A percentile compares a stretch with the other conserved stretches of the same genome.
phyloP scores from a whole-genome alignment of 2,797 vertebrate species.

The Hybognathus amarus region DNA sequence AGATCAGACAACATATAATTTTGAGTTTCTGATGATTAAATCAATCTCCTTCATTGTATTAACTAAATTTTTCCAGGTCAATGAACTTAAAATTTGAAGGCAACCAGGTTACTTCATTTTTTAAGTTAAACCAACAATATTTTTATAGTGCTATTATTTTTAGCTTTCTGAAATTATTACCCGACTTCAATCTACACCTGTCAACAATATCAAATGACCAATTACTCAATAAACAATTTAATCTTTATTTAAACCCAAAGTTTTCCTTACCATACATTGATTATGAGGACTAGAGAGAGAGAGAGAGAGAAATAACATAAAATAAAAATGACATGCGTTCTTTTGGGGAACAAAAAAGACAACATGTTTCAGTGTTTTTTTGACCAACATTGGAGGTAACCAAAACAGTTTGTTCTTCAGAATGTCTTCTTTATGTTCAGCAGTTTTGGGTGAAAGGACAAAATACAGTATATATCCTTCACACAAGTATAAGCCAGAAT shows the following conservation, averaged over 20 bases:
- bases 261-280: neutral
- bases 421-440: neutral
- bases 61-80: too few species aligned
- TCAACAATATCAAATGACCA: neutral
- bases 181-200: neutral
- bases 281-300: too few species aligned
- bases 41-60: too few species aligned
- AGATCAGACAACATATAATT: too few species aligned
- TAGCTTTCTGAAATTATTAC: neutral
- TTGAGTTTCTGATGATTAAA: too few species aligned
- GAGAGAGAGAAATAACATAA: too few species aligned
- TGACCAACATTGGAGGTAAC: neutral
- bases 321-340: neutral
- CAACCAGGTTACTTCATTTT: too few species aligned
- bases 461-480: neutral
- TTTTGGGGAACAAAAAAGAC: neutral
- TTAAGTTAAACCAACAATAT: too few species aligned
- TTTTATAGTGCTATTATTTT: neutral
- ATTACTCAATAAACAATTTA: neutral
- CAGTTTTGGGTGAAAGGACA: neutral
- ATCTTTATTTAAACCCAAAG: neutral
- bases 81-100: too few species aligned
- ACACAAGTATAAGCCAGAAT: too few species aligned
- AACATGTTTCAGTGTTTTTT: too few species aligned
- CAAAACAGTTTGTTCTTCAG: neutral